These are phyloP conservation scores for Hyposmocoma kahamanoa DNA, from an alignment of 1,140 invertebrate genomes.

Conservation along the genomic window DNA sequence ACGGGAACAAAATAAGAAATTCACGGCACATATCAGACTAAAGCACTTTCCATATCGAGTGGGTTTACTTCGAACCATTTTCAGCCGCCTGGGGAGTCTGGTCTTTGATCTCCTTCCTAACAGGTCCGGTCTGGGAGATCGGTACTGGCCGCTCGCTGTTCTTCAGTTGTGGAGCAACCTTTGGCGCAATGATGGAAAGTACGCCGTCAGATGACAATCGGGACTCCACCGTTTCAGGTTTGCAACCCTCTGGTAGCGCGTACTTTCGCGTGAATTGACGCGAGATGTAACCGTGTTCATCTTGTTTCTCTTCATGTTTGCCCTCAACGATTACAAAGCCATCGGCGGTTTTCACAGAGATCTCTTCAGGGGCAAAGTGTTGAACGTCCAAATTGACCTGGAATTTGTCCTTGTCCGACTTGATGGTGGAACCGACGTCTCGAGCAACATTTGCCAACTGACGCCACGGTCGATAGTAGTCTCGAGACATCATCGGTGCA, in stretches of 20 bases:
- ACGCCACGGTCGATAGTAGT: slow-evolving; percentile 82
- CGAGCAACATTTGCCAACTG: slow-evolving; percentile 73
- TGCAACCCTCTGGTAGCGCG: slow-evolving; percentile 80
- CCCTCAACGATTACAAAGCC: slow-evolving; percentile 80
- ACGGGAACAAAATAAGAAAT: too few relatives aligned
- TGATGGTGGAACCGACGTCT: slow-evolving; percentile 82
- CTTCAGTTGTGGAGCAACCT: slow-evolving; percentile 65
- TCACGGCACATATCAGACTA: too few relatives aligned
- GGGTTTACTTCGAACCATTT: background rate
- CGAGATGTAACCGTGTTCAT: slow-evolving; percentile 83
- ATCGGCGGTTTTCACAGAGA: slow-evolving; percentile 86
- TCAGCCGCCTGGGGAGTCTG: slow-evolving; percentile 26
- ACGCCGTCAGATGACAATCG: slow-evolving; percentile 84
- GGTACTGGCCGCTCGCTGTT: slow-evolving; percentile 75
- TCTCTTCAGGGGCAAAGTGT: slow-evolving; percentile 89
- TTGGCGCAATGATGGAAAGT: slow-evolving; percentile 78
- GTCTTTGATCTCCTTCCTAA: slow-evolving; percentile 52
- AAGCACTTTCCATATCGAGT: too few relatives aligned
- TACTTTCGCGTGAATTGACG: slow-evolving; percentile 83
- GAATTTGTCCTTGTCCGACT: slow-evolving; percentile 73
- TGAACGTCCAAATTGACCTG: slow-evolving; percentile 87
- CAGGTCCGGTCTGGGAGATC: slow-evolving; percentile 78
- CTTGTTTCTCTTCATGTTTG: slow-evolving; percentile 85
- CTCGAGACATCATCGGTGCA: slow-evolving; percentile 54
- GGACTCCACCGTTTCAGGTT: slow-evolving; percentile 78